A percentile compares a stretch with the other conserved stretches of the same genome.
phyloP scores from a whole-genome alignment of 64 coral and sea anemone genomes.

The Exaiptasia diaphana region DNA sequence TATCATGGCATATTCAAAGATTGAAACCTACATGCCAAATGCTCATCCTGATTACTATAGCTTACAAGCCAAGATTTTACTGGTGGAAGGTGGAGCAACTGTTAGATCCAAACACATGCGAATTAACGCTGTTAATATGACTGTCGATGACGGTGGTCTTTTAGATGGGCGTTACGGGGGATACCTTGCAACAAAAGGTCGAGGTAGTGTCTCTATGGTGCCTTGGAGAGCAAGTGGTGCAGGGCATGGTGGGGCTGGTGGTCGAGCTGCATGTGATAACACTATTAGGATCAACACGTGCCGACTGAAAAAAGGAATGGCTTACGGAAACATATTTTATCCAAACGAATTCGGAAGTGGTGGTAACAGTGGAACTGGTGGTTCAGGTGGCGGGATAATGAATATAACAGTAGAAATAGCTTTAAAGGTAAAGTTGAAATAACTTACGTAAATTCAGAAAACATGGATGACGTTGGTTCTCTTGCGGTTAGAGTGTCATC shows the following conservation, averaged over 20 bases:
- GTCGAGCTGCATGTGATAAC: conserved; percentile 55
- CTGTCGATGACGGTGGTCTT: conserved; percentile 70
- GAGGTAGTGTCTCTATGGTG: conserved; percentile 57
- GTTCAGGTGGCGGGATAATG: conserved; percentile 69
- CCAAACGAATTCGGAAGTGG: conserved; percentile 77
- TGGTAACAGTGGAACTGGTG: conserved; percentile 60
- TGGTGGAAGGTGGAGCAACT: conserved; percentile 70
- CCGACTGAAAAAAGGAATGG: conserved; percentile 47
- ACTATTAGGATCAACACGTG: conserved; percentile 49
- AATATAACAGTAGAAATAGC: conserved; percentile 55
- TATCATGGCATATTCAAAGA: conserved; percentile 82
- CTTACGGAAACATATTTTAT: conserved; percentile 71
- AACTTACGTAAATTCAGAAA: too few species aligned
- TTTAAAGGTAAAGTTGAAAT: conserved; percentile 39
- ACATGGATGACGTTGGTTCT: too few species aligned
- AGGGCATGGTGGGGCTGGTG: conserved; percentile 79
- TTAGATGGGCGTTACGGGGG: conserved; percentile 57
- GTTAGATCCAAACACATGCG: conserved; percentile 47
- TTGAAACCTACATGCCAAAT: conserved; percentile 53
- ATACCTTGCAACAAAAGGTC: conserved; percentile 59
- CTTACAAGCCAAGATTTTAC: conserved; percentile 58
- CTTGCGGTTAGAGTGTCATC: too few species aligned
- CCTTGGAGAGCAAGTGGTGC: conserved; percentile 77
- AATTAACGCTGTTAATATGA: conserved; percentile 52
- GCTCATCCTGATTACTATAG: conserved; percentile 48